phyloP scores from a whole-genome alignment of 2,888 invertebrate genomes.

The Pyrrhia umbra region DNA sequence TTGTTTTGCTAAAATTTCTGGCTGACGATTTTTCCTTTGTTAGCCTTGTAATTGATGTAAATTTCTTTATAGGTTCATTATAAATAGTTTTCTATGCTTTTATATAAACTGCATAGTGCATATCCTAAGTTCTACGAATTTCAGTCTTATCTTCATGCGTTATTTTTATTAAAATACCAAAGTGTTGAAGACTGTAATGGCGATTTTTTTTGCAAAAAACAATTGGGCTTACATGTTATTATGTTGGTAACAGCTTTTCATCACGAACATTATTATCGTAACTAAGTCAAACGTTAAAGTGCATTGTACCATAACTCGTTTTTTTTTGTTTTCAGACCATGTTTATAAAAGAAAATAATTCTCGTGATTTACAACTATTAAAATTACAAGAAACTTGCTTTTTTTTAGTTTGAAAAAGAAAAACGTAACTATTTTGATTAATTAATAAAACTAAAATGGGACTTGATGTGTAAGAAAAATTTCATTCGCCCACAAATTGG shows the following conservation, averaged over 20 bases:
- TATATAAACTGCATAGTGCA: no score
- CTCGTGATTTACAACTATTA: not conserved
- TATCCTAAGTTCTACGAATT: slow-evolving; percentile 33
- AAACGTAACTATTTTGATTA: no score
- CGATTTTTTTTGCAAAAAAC: slow-evolving; percentile 49
- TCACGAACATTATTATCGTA: slow-evolving; percentile 39
- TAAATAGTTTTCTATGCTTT: not conserved
- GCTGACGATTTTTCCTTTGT: no score
- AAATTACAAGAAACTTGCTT: no score
- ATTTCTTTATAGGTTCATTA: not conserved
- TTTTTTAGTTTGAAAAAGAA: no score
- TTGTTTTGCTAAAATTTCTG: no score
- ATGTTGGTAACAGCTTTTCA: slow-evolving; percentile 40
- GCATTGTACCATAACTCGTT: not conserved
- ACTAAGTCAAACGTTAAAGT: slow-evolving; percentile 11
- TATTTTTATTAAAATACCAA: slow-evolving; percentile 52
- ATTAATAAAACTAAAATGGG: no score
- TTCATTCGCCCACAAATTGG: no score
- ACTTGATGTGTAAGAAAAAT: no score
- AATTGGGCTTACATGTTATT: slow-evolving; percentile 47
- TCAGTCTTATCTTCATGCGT: slow-evolving; percentile 39
- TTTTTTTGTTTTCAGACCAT: not conserved
- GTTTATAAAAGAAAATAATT: not conserved
- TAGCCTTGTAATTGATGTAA: no score
- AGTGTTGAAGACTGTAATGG: slow-evolving; percentile 18